Conservation (phyloP, 2,113 vertebrate species). For the Ptyas mucosa region DNA sequence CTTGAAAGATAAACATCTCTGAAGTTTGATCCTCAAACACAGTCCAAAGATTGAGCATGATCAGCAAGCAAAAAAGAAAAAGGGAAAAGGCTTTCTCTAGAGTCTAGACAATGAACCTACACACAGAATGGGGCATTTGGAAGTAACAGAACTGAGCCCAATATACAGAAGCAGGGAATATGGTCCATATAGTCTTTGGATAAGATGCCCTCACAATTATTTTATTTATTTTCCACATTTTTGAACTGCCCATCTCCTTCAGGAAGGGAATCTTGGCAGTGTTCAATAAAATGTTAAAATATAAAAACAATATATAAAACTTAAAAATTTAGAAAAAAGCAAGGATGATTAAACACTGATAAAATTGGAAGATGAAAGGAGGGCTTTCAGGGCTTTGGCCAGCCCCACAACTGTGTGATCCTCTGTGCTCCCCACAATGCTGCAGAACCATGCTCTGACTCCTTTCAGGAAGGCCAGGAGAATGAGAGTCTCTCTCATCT, state of each 20-base stretch:
- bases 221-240: neutral
- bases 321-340: neutral
- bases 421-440: neutral
- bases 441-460: neutral
- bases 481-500: neutral
- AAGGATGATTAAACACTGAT: neutral
- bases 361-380: neutral
- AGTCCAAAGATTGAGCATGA: slow-evolving; percentile 48
- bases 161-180: neutral
- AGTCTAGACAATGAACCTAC: neutral
- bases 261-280: neutral
- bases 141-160: neutral
- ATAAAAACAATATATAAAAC: neutral
- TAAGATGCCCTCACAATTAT: neutral
- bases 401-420: neutral
- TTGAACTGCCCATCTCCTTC: neutral
- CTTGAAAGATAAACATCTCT: slow-evolving; percentile 93
- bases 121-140: neutral
- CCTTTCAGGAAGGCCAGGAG: neutral
- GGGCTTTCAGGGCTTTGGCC: neutral
- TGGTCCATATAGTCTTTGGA: neutral
- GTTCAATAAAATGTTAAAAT: neutral
- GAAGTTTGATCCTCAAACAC: slow-evolving; percentile 93
- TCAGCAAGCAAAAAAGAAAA: neutral
- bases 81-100: neutral